Percentiles rank a stretch among this genome's conserved stretches.
Evolutionary conservation across 2,797 vertebrate species (phyloP).

Genomic region (Staurois parvus): DNA sequence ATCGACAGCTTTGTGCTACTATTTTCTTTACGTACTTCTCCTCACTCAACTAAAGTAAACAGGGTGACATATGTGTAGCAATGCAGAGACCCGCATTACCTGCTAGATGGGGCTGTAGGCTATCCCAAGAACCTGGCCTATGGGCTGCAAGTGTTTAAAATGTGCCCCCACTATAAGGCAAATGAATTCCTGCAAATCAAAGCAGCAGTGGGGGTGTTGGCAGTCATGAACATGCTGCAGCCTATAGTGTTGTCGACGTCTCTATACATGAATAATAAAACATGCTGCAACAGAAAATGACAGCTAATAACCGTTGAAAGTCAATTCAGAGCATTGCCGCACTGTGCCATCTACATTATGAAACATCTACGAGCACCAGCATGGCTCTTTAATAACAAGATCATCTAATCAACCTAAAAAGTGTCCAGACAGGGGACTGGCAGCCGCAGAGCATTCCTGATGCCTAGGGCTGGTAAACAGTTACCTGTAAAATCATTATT

Average conservation of each 20-base stretch:
- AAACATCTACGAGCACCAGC: constrained; percentile 1
- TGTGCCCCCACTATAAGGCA: constrained; percentile 37
- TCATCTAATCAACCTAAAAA: background rate
- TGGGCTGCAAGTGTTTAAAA: background rate
- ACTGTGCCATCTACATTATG: constrained; percentile 16
- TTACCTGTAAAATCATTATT: constrained; percentile 35
- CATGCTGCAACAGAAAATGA: constrained; percentile 28
- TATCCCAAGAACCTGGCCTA: background rate
- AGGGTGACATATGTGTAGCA: too few relatives aligned
- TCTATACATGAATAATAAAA: constrained; percentile 26
- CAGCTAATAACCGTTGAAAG: background rate
- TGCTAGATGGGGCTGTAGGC: background rate
- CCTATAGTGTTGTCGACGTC: background rate
- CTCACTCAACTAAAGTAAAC: background rate
- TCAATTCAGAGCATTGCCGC: constrained; percentile 9
- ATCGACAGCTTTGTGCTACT: background rate
- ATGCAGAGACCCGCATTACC: background rate
- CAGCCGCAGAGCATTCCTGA: constrained; percentile 10
- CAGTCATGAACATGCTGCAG: constrained; percentile 35
- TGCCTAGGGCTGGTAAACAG: background rate
- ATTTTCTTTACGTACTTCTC: background rate
- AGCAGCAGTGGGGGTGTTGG: constrained; percentile 32
- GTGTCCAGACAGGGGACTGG: background rate
- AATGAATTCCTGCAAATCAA: constrained; percentile 26
- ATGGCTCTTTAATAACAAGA: constrained; percentile 5